Conservation (phyloP, 2,888 invertebrate genomes). For the Thereva unica region DNA sequence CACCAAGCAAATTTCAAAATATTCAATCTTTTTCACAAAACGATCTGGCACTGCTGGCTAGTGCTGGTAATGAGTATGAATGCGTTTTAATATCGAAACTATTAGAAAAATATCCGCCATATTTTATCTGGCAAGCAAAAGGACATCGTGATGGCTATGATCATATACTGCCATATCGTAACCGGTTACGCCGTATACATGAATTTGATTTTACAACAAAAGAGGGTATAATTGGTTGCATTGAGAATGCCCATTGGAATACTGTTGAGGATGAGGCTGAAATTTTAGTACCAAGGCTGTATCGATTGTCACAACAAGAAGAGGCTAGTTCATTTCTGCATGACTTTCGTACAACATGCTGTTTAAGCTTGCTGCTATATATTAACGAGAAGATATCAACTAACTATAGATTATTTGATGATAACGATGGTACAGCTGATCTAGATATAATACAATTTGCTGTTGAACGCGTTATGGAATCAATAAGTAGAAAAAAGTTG, state of each 20-base stretch:
- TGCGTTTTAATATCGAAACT: conserved; percentile 64
- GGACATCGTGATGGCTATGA: conserved; percentile 43
- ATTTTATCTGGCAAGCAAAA: conserved; percentile 70
- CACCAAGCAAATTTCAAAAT: conserved; percentile 50
- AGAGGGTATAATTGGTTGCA: conserved; percentile 57
- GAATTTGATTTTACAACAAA: conserved; percentile 60
- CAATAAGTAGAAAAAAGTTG: conserved; percentile 63
- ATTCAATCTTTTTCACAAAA: conserved; percentile 52
- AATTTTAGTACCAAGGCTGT: conserved; percentile 72
- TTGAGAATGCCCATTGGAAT: conserved; percentile 53
- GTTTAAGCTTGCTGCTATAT: conserved; percentile 73
- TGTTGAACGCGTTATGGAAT: conserved; percentile 70
- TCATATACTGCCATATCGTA: conserved; percentile 50
- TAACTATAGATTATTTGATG: not conserved
- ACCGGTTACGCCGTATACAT: conserved; percentile 50
- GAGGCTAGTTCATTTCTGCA: conserved; percentile 51
- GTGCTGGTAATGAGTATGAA: conserved; percentile 53
- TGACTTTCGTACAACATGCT: conserved; percentile 80
- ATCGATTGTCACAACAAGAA: conserved; percentile 49
- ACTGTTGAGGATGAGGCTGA: conserved; percentile 50
- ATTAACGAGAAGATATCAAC: conserved; percentile 49
- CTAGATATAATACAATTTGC: conserved; percentile 70
- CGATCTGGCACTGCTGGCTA: conserved; percentile 49
- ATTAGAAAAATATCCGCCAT: conserved; percentile 66
- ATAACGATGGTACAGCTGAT: conserved; percentile 61